A percentile compares a stretch with the other conserved stretches of the same genome.
phyloP scores from a whole-genome alignment of 1,140 invertebrate species.

The Octopus sinensis region DNA sequence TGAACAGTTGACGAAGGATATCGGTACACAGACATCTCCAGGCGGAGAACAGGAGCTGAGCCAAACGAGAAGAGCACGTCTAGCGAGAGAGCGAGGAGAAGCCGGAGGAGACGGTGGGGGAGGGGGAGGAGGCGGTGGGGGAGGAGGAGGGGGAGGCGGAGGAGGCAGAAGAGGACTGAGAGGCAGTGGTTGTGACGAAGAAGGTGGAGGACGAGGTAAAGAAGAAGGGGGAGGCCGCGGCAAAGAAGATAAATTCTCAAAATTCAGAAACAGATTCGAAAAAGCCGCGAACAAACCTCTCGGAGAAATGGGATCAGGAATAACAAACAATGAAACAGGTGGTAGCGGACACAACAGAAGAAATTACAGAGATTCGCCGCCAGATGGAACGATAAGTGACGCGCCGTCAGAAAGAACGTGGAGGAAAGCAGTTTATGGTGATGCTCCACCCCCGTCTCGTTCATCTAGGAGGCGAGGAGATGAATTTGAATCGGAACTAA shows the following conservation, averaged over 20 bases:
- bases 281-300: not conserved
- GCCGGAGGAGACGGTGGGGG: conserved; percentile 20
- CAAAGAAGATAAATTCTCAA: not conserved
- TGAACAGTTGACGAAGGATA: conserved; percentile 33
- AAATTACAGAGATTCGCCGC: conserved; percentile 26
- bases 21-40: conserved; percentile 46
- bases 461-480: conserved; percentile 14
- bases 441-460: conserved; percentile 26
- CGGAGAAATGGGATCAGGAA: not conserved
- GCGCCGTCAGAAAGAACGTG: conserved; percentile 44
- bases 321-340: not conserved
- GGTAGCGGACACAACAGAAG: not conserved
- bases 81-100: not conserved
- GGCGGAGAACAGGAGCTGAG: conserved; percentile 27
- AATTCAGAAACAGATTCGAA: not conserved
- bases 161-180: not conserved
- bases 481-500: conserved; percentile 24
- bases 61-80: conserved; percentile 16
- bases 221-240: not conserved
- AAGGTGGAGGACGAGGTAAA: not conserved
- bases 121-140: conserved; percentile 26
- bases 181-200: not conserved
- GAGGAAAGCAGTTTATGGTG: conserved; percentile 51
- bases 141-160: conserved; percentile 25
- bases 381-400: conserved; percentile 30